Conservation (phyloP, 2,797 vertebrate genomes). For the Smutsia temminckii region DNA sequence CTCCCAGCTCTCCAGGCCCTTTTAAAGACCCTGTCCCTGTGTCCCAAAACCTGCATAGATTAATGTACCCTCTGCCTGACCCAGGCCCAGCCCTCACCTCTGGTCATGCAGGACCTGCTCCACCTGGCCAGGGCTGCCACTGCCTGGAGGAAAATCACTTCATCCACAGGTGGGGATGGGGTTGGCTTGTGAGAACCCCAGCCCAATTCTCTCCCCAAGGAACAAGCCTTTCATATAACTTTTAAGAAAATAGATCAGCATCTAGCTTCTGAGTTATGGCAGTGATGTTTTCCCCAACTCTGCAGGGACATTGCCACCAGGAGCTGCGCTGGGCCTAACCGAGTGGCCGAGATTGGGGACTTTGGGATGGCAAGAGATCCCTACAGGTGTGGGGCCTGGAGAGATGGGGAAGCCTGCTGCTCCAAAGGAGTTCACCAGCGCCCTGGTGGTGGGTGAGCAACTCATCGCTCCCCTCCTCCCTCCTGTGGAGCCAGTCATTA, state of each 20-base stretch:
- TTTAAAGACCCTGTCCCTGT: not conserved
- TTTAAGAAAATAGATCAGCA: constrained; percentile 5
- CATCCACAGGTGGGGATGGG: constrained; percentile 86
- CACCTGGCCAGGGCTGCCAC: constrained; percentile 93
- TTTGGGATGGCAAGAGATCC: constrained; percentile 97
- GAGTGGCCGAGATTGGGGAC: constrained; percentile 95
- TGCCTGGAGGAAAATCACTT: constrained; percentile 97
- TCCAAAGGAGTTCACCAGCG: not conserved
- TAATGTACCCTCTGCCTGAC: not conserved
- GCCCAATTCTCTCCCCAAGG: not conserved
- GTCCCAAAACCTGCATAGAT: not conserved
- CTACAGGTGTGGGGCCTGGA: constrained; percentile 87
- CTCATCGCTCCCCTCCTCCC: not conserved
- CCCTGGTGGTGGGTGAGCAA: constrained; percentile 19
- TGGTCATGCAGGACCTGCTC: constrained; percentile 92
- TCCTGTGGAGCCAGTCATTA: constrained; percentile 93
- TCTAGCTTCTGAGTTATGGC: not conserved
- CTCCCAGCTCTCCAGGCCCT: not conserved
- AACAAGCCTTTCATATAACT: not conserved
- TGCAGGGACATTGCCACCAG: constrained; percentile 94
- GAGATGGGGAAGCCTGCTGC: not conserved
- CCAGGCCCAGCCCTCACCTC: constrained; percentile 89
- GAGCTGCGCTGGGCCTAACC: constrained; percentile 89
- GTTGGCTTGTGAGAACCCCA: not conserved
- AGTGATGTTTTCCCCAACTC: not conserved